Conservation (phyloP, 2,888 invertebrate species). For the Andrena fulva region DNA sequence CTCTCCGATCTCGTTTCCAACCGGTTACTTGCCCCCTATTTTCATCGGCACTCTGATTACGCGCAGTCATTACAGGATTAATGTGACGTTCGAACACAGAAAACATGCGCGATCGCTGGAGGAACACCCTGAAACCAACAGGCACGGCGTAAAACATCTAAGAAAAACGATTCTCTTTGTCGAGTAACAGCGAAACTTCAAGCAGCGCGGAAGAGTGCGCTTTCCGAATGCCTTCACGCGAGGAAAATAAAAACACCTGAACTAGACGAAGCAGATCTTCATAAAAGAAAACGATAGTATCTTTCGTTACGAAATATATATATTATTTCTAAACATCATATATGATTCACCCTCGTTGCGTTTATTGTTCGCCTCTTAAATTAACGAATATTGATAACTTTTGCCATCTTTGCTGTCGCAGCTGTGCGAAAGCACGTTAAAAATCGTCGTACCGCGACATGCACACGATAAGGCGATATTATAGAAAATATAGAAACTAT, state of each 20-base stretch:
- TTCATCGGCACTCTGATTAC: background rate
- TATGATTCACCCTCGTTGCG: conserved; percentile 31
- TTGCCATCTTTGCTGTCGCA: conserved; percentile 6
- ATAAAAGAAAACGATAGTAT: conserved; percentile 17
- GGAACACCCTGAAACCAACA: conserved; percentile 23
- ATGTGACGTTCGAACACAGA: conserved; percentile 1
- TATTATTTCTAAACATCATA: conserved; percentile 42
- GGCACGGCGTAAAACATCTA: conserved; percentile 12
- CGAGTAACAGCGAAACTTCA: background rate
- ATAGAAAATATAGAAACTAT: conserved; percentile 47
- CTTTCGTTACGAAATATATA: conserved; percentile 40
- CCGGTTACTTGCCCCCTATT: background rate
- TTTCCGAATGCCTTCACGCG: background rate
- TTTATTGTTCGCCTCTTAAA: conserved; percentile 30
- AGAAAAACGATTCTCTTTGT: background rate
- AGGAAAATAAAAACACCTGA: background rate
- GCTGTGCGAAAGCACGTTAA: conserved; percentile 5
- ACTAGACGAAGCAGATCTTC: conserved; percentile 12
- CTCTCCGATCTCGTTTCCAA: background rate
- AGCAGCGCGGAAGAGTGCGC: background rate
- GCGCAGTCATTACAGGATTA: background rate
- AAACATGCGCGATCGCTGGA: conserved; percentile 7
- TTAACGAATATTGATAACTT: conserved; percentile 17
- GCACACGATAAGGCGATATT: conserved; percentile 48
- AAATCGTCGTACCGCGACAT: conserved; percentile 37